Evolutionary conservation across 2,888 invertebrate species (phyloP).

Genomic region (Ferdinandea cuprea): DNA sequence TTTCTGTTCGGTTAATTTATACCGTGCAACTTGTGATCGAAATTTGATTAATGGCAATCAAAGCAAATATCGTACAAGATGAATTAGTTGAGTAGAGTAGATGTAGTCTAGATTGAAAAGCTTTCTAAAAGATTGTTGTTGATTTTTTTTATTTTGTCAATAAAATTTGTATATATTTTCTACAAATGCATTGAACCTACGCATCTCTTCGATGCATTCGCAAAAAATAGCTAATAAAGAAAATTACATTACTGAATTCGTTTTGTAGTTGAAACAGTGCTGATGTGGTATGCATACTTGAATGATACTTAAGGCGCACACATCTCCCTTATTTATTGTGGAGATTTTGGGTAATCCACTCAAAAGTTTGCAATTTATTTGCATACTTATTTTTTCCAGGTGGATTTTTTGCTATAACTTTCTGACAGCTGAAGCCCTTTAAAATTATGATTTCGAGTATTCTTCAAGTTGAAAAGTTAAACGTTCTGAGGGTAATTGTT

Average conservation of each 20-base stretch:
- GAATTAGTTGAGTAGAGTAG: conserved; percentile 17
- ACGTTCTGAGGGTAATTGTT: too few relatives aligned
- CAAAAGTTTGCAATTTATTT: conserved; percentile 45
- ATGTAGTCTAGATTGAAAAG: too few relatives aligned
- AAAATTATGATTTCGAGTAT: too few relatives aligned
- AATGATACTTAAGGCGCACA: conserved; percentile 3
- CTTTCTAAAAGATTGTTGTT: background rate
- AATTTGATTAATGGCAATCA: conserved; percentile 61
- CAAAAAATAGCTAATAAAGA: background rate
- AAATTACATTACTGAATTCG: background rate
- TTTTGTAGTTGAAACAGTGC: conserved; percentile 11
- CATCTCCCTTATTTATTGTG: background rate
- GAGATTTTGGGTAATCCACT: conserved; percentile 38
- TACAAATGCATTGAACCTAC: too few relatives aligned
- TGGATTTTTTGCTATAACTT: conserved; percentile 6
- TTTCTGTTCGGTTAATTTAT: conserved; percentile 54
- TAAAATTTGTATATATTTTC: too few relatives aligned
- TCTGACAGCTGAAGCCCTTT: too few relatives aligned
- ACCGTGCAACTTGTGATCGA: conserved; percentile 53
- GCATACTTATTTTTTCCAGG: too few relatives aligned
- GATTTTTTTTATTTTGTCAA: too few relatives aligned
- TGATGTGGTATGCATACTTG: conserved; percentile 31
- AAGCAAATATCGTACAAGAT: conserved; percentile 34
- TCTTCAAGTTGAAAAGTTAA: too few relatives aligned
- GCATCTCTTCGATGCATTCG: too few relatives aligned